Evolutionary conservation across 2,888 invertebrate species (phyloP).

Genomic region (Lepidonotus clava): DNA sequence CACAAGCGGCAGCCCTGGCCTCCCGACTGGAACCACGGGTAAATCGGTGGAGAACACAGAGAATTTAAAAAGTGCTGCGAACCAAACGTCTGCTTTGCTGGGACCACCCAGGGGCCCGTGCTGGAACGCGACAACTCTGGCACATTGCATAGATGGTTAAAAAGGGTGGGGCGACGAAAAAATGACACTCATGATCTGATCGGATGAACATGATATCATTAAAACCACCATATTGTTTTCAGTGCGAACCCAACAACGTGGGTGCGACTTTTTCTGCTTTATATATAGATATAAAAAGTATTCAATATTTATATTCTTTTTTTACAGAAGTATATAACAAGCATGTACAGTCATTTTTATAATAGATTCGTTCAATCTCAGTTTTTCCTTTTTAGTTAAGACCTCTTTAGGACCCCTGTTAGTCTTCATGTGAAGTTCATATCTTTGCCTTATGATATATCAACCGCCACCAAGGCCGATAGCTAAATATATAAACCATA

Average conservation of each 20-base stretch:
- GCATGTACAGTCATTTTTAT: conserved; percentile 39
- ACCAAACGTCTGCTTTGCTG: conserved; percentile 35
- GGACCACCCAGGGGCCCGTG: conserved; percentile 3
- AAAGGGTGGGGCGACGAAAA: not conserved
- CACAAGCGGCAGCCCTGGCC: too few relatives aligned
- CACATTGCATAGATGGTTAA: conserved; percentile 54
- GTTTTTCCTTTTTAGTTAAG: not conserved
- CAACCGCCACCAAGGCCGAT: conserved; percentile 3
- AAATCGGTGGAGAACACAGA: not conserved
- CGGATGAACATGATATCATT: conserved; percentile 44
- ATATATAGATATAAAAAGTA: conserved; percentile 41
- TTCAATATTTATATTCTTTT: conserved; percentile 41
- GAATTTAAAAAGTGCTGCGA: not conserved
- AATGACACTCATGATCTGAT: conserved; percentile 29
- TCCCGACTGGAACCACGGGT: too few relatives aligned
- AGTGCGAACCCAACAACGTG: not conserved
- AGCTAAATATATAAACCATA: conserved; percentile 20
- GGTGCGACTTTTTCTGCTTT: not conserved
- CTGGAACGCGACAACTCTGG: conserved; percentile 31
- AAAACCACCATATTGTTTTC: not conserved
- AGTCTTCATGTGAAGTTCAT: conserved; percentile 35
- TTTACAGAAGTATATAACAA: conserved; percentile 41
- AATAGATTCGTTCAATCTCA: conserved; percentile 33
- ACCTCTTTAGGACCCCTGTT: conserved; percentile 9
- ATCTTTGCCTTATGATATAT: not conserved